Evolutionary conservation across 2,888 invertebrate genomes (phyloP).

Genomic region (Cremastinae sp.): DNA sequence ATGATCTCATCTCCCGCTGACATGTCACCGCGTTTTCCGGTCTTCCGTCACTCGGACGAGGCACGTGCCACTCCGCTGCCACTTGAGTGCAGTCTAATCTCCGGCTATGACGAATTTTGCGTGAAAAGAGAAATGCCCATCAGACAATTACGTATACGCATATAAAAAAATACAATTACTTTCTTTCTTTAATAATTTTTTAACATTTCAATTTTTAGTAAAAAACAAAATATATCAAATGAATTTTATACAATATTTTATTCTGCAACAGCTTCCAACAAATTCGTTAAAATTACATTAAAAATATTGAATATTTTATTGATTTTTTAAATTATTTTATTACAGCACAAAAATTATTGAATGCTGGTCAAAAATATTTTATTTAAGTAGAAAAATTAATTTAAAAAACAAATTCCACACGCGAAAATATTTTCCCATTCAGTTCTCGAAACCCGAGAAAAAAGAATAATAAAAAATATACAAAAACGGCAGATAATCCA

Average conservation of each 20-base stretch:
- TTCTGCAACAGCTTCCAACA: too few species aligned
- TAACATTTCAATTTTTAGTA: too few species aligned
- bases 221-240: too few species aligned
- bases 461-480: slow-evolving; percentile 3
- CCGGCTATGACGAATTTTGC: slow-evolving; percentile 6
- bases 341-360: too few species aligned
- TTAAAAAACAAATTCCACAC: not conserved
- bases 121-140: slow-evolving; percentile 3
- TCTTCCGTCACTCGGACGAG: slow-evolving; percentile 21
- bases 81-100: slow-evolving; percentile 18
- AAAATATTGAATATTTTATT: too few species aligned
- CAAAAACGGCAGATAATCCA: slow-evolving; percentile 13
- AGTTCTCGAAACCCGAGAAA: not conserved
- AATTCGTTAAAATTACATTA: too few species aligned
- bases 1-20: slow-evolving; percentile 56
- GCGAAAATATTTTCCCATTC: not conserved
- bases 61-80: slow-evolving; percentile 47
- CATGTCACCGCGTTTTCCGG: slow-evolving; percentile 49
- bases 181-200: too few species aligned
- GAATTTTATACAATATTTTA: too few species aligned
- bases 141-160: slow-evolving; percentile 15
- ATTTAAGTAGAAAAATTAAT: too few species aligned
- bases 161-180: not conserved
- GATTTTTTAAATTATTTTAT: too few species aligned
- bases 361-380: too few species aligned